phyloP scores from a whole-genome alignment of 2,888 invertebrate genomes.

The Elmis aenea region DNA sequence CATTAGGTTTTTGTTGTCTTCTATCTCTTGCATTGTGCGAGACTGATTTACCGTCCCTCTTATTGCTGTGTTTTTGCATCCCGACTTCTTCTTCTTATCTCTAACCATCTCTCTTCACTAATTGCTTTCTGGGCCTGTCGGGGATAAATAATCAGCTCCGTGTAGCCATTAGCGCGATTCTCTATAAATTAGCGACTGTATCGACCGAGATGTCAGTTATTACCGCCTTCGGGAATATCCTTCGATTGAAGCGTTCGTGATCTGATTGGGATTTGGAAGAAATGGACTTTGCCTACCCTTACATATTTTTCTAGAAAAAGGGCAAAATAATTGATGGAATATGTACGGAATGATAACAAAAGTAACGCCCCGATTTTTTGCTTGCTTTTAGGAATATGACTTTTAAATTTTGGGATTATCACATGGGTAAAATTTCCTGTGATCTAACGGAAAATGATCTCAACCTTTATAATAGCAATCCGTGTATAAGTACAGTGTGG shows the following conservation, averaged over 20 bases:
- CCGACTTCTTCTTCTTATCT: constrained; percentile 31
- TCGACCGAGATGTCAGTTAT: constrained; percentile 27
- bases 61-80: constrained; percentile 36
- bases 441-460: too few species aligned
- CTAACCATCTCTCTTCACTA: constrained; percentile 29
- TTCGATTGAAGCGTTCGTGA: constrained; percentile 20
- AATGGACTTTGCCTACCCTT: too few species aligned
- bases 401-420: too few species aligned
- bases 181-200: constrained; percentile 36
- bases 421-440: too few species aligned
- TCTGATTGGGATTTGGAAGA: too few species aligned
- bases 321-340: too few species aligned
- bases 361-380: too few species aligned
- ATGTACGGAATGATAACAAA: too few species aligned
- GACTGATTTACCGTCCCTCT: constrained; percentile 31
- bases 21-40: constrained; percentile 30
- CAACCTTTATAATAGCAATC: too few species aligned
- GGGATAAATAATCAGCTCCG: constrained; percentile 39
- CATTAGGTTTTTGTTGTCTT: constrained; percentile 30
- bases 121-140: constrained; percentile 33
- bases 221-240: constrained; percentile 20
- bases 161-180: constrained; percentile 38
- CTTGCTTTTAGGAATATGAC: too few species aligned
- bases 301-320: too few species aligned
- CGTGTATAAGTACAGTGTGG: too few species aligned